Conservation (phyloP, 2,797 vertebrate genomes). For the Poeciliopsis infans region DNA sequence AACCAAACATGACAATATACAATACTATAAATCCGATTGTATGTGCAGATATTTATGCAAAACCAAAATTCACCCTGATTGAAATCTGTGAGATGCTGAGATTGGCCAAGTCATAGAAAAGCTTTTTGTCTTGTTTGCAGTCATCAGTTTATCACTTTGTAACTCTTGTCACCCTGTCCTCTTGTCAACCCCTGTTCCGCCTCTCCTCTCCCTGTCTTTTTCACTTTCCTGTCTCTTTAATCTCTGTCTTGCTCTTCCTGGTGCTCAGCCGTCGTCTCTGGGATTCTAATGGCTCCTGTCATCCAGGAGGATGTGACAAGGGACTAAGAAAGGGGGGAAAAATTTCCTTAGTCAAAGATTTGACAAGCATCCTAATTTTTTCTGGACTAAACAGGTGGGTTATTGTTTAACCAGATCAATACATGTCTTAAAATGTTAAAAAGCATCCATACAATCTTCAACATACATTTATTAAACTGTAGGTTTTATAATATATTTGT, state of each 20-base stretch:
- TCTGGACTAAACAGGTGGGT: slow-evolving; percentile 11
- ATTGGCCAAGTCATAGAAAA: background rate
- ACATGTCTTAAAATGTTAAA: background rate
- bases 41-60: background rate
- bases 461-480: background rate
- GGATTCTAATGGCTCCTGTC: slow-evolving; percentile 61
- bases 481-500: slow-evolving; percentile 1
- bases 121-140: slow-evolving; percentile 32
- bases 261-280: slow-evolving; percentile 30
- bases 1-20: background rate
- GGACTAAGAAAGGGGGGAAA: slow-evolving; percentile 20
- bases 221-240: slow-evolving; percentile 59
- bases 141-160: slow-evolving; percentile 46
- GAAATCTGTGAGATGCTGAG: background rate
- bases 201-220: slow-evolving; percentile 50
- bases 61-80: background rate
- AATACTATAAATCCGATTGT: background rate
- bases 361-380: slow-evolving; percentile 11
- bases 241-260: slow-evolving; percentile 48
- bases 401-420: slow-evolving; percentile 5
- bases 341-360: slow-evolving; percentile 19
- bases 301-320: slow-evolving; percentile 52
- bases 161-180: slow-evolving; percentile 23
- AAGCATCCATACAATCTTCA: background rate
- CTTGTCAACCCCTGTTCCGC: slow-evolving; percentile 65